Evolutionary conservation across 2,797 vertebrate genomes (phyloP).

Genomic region (Melanitta fusca): DNA sequence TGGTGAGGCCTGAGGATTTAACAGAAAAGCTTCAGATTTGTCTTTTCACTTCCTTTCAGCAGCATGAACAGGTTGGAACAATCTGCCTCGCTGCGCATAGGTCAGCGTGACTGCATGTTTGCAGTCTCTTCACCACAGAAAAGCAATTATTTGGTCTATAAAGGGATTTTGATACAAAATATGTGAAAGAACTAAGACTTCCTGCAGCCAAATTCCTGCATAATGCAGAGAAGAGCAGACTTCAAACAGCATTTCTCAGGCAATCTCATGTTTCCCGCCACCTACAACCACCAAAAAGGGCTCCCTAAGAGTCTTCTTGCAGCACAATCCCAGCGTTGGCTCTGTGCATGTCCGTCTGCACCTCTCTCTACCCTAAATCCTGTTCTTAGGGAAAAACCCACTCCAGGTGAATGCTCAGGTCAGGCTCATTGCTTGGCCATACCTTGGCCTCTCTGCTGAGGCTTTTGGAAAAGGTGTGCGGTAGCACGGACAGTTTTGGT

Average conservation of each 20-base stretch:
- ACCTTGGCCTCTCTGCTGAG: background rate
- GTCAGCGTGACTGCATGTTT: background rate
- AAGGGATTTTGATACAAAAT: constrained; percentile 44
- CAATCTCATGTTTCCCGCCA: background rate
- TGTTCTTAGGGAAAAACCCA: background rate
- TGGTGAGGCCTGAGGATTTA: background rate
- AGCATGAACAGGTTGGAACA: background rate
- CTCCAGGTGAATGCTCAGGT: background rate
- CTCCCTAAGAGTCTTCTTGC: background rate
- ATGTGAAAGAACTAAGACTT: background rate
- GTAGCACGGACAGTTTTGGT: background rate
- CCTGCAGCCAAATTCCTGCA: constrained; percentile 56
- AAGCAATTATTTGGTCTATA: constrained; percentile 41
- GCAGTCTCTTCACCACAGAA: background rate
- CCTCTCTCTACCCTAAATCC: background rate
- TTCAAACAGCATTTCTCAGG: background rate
- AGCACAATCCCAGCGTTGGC: background rate
- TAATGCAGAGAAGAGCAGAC: constrained; percentile 1
- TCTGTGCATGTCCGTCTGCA: background rate
- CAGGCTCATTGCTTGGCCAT: fast-evolving
- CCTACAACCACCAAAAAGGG: background rate
- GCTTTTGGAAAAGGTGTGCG: background rate
- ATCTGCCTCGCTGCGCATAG: background rate
- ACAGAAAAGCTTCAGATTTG: background rate
- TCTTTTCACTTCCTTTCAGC: background rate